Evolutionary conservation across 2,113 vertebrate species (phyloP), one percentile per base, ranked within the genome.

Genomic region (Etia nguti): DNA sequence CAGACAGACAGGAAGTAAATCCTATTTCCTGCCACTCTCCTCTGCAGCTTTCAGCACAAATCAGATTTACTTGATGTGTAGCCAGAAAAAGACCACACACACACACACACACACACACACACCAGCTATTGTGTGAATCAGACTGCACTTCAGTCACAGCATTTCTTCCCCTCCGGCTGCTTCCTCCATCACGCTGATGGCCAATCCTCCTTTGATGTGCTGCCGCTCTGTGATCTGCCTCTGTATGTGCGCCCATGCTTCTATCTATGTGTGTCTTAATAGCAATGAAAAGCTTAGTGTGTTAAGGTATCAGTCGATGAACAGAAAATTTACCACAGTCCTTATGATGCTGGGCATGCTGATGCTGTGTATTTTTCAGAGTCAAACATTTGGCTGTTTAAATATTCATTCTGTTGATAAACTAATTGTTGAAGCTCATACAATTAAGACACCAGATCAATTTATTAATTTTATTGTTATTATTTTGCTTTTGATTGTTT

Each of bases 31-130:
- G 87, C 80, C 50, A 55, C 80, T 88, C 87, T 86, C 86, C 87
- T 92, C 81, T 88, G 92, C 88, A 88, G 87, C 86, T 86, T 90
- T 92, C 89, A 86, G 91, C 87, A 68, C 82, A 92, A 93, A 93
- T 92, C 80, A 88, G 90, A 95, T 95, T 90, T 92, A 77, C 82
- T 90, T 92, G 81, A 94, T 92, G 84, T 93, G 88, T 62, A 88
- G 88, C 90, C 92, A 92, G 81, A 56, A 80, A 86, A 79, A 68
- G 87, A 83, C 73, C 89, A 81, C 80, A 18, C 81, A 54, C 12
- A 62, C n/a, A 26, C 13, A 48, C 41, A 75, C 60, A 60, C 79
- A 82, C 48, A 73, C 68, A 86, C 48, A 80, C 57, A 73, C 54
- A 81, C 22, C 48, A 18, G 38, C 79, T 81, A 88, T 85, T 92